Evolutionary conservation across 2,797 vertebrate genomes (phyloP), one percentile per base, ranked within the genome.

Genomic region (Tokudaia tokunoshimensis): DNA sequence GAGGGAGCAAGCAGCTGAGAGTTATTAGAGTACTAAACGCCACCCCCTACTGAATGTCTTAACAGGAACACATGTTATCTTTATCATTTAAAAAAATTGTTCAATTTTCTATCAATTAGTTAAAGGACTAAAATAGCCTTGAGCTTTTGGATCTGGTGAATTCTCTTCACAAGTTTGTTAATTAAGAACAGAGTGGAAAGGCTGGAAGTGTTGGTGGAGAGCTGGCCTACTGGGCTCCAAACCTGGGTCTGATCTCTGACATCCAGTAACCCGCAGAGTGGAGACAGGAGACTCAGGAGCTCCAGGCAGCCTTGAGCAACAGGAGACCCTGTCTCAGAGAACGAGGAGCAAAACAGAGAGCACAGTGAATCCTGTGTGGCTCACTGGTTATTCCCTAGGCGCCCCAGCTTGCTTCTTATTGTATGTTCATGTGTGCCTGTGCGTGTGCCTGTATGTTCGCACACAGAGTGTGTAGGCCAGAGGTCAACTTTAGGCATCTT

Each of bases 81-180:
- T 80, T 41, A 80, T 13, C 26, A 91, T 86, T 91, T 81, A 14
- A 89, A 86, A 91, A 86, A 82, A 41, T 55, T 61, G 37, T 74
- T 79, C 81, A 65, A 76, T 90, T 93, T 89, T 79, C 24, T 86
- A 93, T 79, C 80, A 47, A 44, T 92, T 91, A 91, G 63, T 67
- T 86, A 79, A 86, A 47, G 79, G 83, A 91, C 61, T 67, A 89
- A 86, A 94, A 84, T 74, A 85, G 65, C 15, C 70, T 55, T 47
- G 78, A 96, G 52, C 31, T 11, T 83, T 89, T 59, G 94, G 44
- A 37, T 75, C 24, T 29, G 80, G 29, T 1, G 0, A 3, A 3
- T 89, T 90, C 41, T 72, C 80, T 59, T 91, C n/a, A 9, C n/a
- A 83, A 55, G 26, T 57, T 86, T 91, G 95, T 85, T 59, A 79